These are phyloP conservation scores for Eurois occulta DNA, from an alignment of 2,888 invertebrate genomes.

Conservation along the genomic window DNA sequence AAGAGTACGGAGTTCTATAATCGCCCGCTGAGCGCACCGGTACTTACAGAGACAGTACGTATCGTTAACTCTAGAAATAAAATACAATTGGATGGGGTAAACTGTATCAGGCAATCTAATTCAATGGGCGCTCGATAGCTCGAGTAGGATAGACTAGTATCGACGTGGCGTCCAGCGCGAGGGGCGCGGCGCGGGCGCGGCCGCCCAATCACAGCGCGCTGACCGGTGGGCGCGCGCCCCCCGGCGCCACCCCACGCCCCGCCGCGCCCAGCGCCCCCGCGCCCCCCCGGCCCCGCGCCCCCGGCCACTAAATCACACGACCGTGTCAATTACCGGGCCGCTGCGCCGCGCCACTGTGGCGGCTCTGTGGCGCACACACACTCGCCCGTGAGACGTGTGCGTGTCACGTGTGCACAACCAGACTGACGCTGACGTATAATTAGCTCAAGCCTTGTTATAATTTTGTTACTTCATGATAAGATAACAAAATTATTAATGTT, in stretches of 20 bases:
- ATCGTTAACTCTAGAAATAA: not conserved
- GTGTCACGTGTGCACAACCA: not conserved
- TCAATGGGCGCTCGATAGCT: constrained; percentile 21
- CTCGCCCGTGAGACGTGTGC: not conserved
- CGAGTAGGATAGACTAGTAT: constrained; percentile 17
- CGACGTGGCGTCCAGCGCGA: constrained; percentile 28
- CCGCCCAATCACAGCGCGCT: constrained; percentile 56
- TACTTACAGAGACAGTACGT: not conserved
- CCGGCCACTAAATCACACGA: constrained; percentile 68
- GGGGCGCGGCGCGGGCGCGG: constrained; percentile 31
- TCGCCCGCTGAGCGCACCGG: not conserved
- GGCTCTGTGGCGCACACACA: constrained; percentile 5
- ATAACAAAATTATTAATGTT: not conserved
- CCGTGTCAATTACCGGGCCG: constrained; percentile 70
- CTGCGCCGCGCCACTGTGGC: constrained; percentile 15
- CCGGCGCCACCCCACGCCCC: constrained; percentile 65
- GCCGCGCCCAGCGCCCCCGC: constrained; percentile 67
- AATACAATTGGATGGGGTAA: not conserved
- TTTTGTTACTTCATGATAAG: constrained; percentile 3
- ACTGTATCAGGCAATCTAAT: constrained; percentile 12
- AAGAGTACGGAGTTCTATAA: not conserved
- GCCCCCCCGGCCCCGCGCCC: constrained; percentile 37
- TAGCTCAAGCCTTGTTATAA: constrained; percentile 5
- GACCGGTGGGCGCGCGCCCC: constrained; percentile 67
- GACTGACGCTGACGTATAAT: constrained; percentile 7